Percentiles rank a stretch among this genome's conserved stretches.
phyloP scores from a whole-genome alignment of 2,888 invertebrate species.

The Andrena camellia region DNA sequence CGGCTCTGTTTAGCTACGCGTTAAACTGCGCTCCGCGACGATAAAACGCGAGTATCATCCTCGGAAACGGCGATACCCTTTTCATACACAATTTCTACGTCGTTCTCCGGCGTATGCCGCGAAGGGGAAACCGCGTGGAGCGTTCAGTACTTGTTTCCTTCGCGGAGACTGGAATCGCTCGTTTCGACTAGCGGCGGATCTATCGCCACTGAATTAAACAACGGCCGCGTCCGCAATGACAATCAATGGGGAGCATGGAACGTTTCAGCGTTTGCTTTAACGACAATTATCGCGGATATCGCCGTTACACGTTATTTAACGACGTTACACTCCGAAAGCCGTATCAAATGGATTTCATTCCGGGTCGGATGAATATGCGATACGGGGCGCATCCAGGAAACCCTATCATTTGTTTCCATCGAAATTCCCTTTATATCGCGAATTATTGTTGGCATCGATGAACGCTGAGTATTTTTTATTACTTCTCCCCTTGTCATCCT shows the following conservation, averaged over 20 bases:
- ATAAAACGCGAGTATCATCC: not conserved
- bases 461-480: no score
- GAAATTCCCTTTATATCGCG: not conserved
- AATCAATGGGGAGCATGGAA: not conserved
- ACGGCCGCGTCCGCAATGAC: not conserved
- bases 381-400: not conserved
- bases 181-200: not conserved
- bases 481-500: not conserved
- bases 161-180: not conserved
- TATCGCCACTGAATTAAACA: constrained; percentile 2
- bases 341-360: not conserved
- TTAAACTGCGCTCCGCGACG: not conserved
- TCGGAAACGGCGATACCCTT: not conserved
- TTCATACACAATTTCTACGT: not conserved
- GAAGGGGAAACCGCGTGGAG: no score
- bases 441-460: not conserved
- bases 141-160: not conserved
- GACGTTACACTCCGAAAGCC: not conserved
- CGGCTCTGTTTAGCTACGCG: not conserved
- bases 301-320: constrained; percentile 18
- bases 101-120: no score
- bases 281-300: constrained; percentile 27
- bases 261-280: constrained; percentile 10
- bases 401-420: not conserved
- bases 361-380: not conserved